phyloP scores from a whole-genome alignment of 2,888 invertebrate genomes.

The Napeogenes sylphis region DNA sequence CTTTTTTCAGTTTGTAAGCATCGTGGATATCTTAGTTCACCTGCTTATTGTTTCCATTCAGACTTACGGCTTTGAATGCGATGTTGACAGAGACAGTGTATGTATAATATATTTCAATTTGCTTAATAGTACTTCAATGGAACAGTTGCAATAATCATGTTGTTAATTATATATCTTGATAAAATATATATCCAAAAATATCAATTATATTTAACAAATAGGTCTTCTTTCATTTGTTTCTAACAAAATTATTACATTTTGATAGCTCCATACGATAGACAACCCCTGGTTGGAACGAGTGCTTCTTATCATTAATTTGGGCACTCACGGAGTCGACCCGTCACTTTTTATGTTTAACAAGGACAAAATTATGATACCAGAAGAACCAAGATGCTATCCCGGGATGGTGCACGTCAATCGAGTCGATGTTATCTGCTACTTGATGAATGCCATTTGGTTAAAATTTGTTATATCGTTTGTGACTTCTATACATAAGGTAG shows the following conservation, averaged over 20 bases:
- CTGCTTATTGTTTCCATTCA: constrained; percentile 49
- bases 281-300: constrained; percentile 51
- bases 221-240: too few relatives aligned
- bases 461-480: constrained; percentile 52
- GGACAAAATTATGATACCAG: constrained; percentile 38
- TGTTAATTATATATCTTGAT: too few relatives aligned
- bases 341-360: constrained; percentile 51
- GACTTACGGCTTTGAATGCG: constrained; percentile 59
- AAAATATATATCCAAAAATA: too few relatives aligned
- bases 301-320: constrained; percentile 52
- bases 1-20: constrained; percentile 50
- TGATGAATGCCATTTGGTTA: constrained; percentile 59
- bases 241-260: constrained; percentile 16
- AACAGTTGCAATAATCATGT: too few relatives aligned
- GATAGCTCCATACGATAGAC: constrained; percentile 43
- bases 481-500: constrained; percentile 53
- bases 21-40: constrained; percentile 52
- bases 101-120: constrained; percentile 36
- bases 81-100: constrained; percentile 46
- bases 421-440: constrained; percentile 51
- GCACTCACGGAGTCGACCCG: constrained; percentile 64
- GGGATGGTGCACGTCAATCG: constrained; percentile 57
- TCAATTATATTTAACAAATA: too few relatives aligned
- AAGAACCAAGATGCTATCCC: constrained; percentile 50
- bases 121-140: neutral